Evolutionary conservation across 1,140 invertebrate genomes (phyloP).

Genomic region (Macrobrachium rosenbergii): DNA sequence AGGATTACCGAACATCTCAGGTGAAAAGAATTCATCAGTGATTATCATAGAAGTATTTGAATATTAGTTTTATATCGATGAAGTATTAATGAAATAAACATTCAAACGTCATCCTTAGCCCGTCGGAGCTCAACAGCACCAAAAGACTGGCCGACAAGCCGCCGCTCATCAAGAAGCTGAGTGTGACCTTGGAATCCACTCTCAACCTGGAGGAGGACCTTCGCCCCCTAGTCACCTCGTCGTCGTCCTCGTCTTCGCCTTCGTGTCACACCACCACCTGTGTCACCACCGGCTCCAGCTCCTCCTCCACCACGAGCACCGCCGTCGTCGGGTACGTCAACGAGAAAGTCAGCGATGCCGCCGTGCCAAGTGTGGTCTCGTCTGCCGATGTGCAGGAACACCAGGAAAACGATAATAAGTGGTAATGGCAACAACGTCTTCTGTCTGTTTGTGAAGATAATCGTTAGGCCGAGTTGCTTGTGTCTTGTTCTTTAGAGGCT

Average conservation of each 20-base stretch:
- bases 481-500: neutral
- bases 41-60: neutral
- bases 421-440: constrained; percentile 67
- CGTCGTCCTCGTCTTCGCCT: constrained; percentile 65
- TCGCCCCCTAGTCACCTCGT: constrained; percentile 50
- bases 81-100: neutral
- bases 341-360: constrained; percentile 72
- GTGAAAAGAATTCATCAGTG: neutral
- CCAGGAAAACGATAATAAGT: constrained; percentile 74
- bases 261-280: constrained; percentile 74
- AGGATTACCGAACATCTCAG: neutral
- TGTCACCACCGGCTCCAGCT: constrained; percentile 40
- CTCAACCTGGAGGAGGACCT: constrained; percentile 56
- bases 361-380: constrained; percentile 51
- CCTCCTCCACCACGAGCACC: constrained; percentile 54
- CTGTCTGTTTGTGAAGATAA: neutral
- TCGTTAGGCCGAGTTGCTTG: no score
- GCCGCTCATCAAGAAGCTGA: constrained; percentile 83
- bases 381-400: constrained; percentile 73
- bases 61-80: no score
- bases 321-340: constrained; percentile 67
- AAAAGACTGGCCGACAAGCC: constrained; percentile 85
- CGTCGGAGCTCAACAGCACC: constrained; percentile 89
- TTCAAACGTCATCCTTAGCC: constrained; percentile 72
- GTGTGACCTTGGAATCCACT: constrained; percentile 77